These are phyloP conservation scores for Turnix velox DNA, from an alignment of 2,113 vertebrate genomes.

Conservation along the genomic window DNA sequence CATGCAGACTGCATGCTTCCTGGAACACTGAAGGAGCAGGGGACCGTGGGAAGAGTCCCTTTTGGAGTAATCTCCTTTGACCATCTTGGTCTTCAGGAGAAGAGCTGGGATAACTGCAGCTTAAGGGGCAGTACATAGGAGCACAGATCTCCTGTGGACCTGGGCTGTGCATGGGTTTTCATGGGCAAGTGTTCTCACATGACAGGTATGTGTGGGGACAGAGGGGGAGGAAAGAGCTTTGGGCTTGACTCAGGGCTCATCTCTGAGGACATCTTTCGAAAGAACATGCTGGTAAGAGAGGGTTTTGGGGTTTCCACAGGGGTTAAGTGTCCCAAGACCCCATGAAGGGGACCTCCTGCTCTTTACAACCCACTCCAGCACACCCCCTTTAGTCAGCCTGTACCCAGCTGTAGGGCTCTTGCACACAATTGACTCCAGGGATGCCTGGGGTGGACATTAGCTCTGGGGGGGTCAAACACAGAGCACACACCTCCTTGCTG, in stretches of 20 bases:
- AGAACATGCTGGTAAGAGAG: neutral
- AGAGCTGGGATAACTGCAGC: neutral
- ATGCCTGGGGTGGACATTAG: neutral
- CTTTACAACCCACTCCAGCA: neutral
- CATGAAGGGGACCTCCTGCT: neutral
- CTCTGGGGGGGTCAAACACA: neutral
- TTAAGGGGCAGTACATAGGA: neutral
- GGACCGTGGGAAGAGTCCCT: neutral
- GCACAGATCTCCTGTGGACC: neutral
- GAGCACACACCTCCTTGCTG: neutral
- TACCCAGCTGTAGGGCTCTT: neutral
- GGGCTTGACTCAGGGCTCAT: neutral
- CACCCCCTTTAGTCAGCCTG: fast-evolving
- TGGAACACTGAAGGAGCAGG: neutral
- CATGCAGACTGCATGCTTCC: fast-evolving
- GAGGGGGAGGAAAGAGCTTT: neutral
- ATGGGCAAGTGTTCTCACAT: neutral
- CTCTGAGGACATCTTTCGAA: neutral
- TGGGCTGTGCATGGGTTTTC: neutral
- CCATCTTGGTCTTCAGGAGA: neutral
- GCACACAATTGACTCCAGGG: fast-evolving
- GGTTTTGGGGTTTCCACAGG: neutral
- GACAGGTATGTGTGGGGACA: neutral
- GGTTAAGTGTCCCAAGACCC: neutral
- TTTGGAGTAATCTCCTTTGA: neutral